Evolutionary conservation across 2,113 vertebrate genomes (phyloP), one percentile per base, ranked within the genome.

Genomic region (Clarias magur): DNA sequence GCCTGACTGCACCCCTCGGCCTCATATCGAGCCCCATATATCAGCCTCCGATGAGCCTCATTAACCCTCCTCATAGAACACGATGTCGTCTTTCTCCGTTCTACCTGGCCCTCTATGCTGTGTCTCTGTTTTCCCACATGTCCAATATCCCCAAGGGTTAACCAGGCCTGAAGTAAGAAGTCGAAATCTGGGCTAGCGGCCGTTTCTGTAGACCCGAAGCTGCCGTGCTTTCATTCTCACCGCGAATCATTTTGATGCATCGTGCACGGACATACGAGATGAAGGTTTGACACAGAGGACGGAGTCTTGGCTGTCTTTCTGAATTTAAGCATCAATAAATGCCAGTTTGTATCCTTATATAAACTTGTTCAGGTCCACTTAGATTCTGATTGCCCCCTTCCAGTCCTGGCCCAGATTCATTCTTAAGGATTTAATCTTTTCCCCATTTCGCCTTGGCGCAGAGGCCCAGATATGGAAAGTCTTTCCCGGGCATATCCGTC

Each of bases 401-500:
- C 34, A 82, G 72, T 82, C 70, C 53, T 63, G 57, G 59, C 73
- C 65, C 25, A 34, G 38, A 53, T 63, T 62, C 53, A 23, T 23
- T 63, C 54, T 84, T 63, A 76, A 80, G 48, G n/a, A 67, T 88
- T 81, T 75, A 79, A 88, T 80, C 80, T 17, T 48, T 80, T 62
- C 79, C 65, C 15, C 19, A 25, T 72, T 85, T 84, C 17, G n/a
- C 75, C 57, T 62, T 79, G 63, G 34, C 67, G 54, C 84, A 38
- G 65, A 86, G 65, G 42, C 84, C 76, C 48, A 54, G 81, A 86
- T 88, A 82, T 89, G 88, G 89, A 84, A 87, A 90, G 90, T 89
- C 82, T 93, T 93, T 92, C 80, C 23, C 88, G 87, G 88, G 87
- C 91, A 88, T 83, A 82, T 88, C 92, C 91, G 90, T 92, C 93